A percentile compares a stretch with the other conserved stretches of the same genome.
These are phyloP conservation scores for Tetramorium parvispinum DNA, from an alignment of 1,140 invertebrate species.

Conservation along the genomic window DNA sequence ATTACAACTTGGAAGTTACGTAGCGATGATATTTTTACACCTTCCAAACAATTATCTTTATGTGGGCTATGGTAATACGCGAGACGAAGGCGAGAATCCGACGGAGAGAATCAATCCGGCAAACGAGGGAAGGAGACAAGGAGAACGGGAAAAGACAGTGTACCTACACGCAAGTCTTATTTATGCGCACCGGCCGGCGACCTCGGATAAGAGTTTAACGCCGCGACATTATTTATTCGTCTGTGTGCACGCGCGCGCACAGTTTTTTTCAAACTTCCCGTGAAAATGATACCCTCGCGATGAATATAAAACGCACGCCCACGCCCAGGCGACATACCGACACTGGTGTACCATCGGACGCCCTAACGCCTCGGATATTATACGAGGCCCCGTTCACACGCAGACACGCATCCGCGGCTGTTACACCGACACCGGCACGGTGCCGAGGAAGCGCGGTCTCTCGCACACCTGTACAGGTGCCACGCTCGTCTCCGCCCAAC, in stretches of 20 bases:
- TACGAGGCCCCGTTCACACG: constrained; percentile 70
- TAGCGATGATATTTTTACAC: constrained; percentile 5
- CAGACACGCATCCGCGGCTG: constrained; percentile 24
- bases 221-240: constrained; percentile 75
- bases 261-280: constrained; percentile 70
- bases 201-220: constrained; percentile 76
- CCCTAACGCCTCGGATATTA: constrained; percentile 69
- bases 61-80: background rate
- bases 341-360: constrained; percentile 62
- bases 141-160: constrained; percentile 49
- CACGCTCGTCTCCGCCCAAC: constrained; percentile 18
- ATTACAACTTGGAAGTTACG: background rate
- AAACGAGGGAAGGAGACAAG: constrained; percentile 1
- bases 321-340: constrained; percentile 70
- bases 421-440: constrained; percentile 52
- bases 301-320: constrained; percentile 77
- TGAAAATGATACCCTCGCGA: constrained; percentile 76
- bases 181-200: constrained; percentile 74
- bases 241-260: constrained; percentile 23
- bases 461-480: constrained; percentile 68
- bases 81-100: constrained; percentile 18
- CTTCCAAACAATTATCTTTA: constrained; percentile 27
- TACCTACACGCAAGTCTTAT: constrained; percentile 72
- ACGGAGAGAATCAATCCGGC: constrained; percentile 32
- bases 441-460: background rate